Evolutionary conservation across 2,797 vertebrate genomes (phyloP).

Genomic region (Cuniculus paca): DNA sequence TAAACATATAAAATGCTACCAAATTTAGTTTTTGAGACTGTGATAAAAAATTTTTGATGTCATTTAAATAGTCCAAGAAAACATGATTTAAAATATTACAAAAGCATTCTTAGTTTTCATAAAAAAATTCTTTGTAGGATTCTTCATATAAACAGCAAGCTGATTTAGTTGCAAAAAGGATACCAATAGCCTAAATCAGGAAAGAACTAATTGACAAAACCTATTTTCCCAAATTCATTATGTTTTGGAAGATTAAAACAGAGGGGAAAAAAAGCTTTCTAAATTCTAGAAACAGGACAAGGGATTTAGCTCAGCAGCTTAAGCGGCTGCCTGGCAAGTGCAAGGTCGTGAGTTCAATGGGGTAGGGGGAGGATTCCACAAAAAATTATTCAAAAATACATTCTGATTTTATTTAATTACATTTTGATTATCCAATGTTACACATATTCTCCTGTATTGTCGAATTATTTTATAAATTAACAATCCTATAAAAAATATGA

Average conservation of each 20-base stretch:
- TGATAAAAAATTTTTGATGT: background rate
- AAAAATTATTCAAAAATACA: constrained; percentile 1
- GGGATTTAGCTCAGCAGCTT: too few relatives aligned
- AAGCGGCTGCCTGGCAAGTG: too few relatives aligned
- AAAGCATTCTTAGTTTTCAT: constrained; percentile 11
- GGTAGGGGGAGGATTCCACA: too few relatives aligned
- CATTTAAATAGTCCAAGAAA: background rate
- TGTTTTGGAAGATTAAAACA: background rate
- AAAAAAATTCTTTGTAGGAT: background rate
- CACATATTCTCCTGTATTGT: background rate
- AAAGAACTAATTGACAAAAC: background rate
- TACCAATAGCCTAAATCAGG: background rate
- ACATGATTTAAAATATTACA: constrained; percentile 19
- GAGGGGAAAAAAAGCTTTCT: background rate
- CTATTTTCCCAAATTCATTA: constrained; percentile 16
- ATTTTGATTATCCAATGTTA: background rate
- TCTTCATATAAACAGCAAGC: background rate
- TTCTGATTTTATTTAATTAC: constrained; percentile 18
- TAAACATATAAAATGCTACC: constrained; percentile 21
- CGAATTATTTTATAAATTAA: background rate
- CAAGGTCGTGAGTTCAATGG: too few relatives aligned
- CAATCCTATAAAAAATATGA: background rate
- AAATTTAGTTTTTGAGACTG: background rate
- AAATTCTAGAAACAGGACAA: constrained; percentile 40
- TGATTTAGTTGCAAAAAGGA: background rate